Evolutionary conservation across 2,888 invertebrate genomes (phyloP), one percentile per base, ranked within the genome.

Genomic region (Rotaria macrura): DNA sequence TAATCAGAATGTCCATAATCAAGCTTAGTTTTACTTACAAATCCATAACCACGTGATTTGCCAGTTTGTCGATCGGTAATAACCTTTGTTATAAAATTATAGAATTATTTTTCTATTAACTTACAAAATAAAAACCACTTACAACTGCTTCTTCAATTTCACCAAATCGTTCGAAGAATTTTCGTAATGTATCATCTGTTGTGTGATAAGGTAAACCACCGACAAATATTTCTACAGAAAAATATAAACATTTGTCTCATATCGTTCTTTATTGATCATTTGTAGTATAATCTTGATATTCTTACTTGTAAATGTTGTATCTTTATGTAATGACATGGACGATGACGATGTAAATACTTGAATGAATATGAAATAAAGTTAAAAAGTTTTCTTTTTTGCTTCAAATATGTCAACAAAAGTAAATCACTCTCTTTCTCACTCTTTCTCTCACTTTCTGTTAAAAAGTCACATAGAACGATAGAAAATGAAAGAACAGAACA

Each of bases 101-200:
- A 14, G 9, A 7, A 17, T 34, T 34, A 17, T 9, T 12, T 34
- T 65, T 14, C 34, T 52, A 52, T 52, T 6, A 23, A 52, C 2
- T 52, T 4, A 9, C 52, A 52, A 52, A 52, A 52, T 5, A 23
- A 23, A 52, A 52, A 52, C 7, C 7, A 91, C 97, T 97, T 89
- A 97, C 97, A 87, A 97, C 97, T 17, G 97, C 97, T 91, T 97
- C 97, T 90, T 97, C 97, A 89, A 97, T 97, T 89, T 97, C 96
- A 23, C 97, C 97, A 91, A 95, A 96, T 85, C 96, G 95, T 88
- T 96, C 95, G 91, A 97, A 97, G 92, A 97, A 97, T 91, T 97
- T 96, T 90, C 96, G 92, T 86, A 97, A 93, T 88, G 95, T 96
- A 91, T 96, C 95, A 92, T 97, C 97, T 57, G 96, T 97, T 40